phyloP scores from a whole-genome alignment of 2,797 vertebrate species.

The Ceryle rudis region DNA sequence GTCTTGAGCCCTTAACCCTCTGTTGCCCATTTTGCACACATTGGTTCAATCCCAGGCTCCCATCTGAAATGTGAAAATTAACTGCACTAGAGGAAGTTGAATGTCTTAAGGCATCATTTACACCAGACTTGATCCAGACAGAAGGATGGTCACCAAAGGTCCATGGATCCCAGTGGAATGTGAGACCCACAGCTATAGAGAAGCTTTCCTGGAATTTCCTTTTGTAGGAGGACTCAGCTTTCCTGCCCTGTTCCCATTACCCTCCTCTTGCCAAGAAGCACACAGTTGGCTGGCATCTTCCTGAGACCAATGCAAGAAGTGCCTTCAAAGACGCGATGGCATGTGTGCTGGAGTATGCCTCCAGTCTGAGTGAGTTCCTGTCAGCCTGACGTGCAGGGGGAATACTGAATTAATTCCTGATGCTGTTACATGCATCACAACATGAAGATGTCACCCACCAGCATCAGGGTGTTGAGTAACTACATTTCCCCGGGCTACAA shows the following conservation, averaged over 20 bases:
- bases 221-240: neutral
- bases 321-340: neutral
- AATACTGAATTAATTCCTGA: conserved; percentile 54
- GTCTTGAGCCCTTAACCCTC: neutral
- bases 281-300: neutral
- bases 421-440: neutral
- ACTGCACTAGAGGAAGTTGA: neutral
- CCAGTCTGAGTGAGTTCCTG: neutral
- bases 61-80: neutral
- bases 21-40: neutral
- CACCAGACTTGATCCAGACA: neutral
- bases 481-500: neutral
- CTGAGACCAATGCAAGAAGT: rapidly evolving
- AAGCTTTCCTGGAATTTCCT: neutral
- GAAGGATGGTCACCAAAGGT: neutral
- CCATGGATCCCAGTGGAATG: neutral
- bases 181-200: neutral
- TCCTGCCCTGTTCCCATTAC: neutral
- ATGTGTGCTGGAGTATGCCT: neutral
- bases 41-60: neutral
- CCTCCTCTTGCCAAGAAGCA: neutral
- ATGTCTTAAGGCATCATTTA: neutral
- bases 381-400: neutral
- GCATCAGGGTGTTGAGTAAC: conserved; percentile 7
- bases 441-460: conserved; percentile 7